Base-by-base conservation (phyloP, 30 jellyfish, hydroid and myxozoan species). In the Pseudorhiza aurosa region DNA sequence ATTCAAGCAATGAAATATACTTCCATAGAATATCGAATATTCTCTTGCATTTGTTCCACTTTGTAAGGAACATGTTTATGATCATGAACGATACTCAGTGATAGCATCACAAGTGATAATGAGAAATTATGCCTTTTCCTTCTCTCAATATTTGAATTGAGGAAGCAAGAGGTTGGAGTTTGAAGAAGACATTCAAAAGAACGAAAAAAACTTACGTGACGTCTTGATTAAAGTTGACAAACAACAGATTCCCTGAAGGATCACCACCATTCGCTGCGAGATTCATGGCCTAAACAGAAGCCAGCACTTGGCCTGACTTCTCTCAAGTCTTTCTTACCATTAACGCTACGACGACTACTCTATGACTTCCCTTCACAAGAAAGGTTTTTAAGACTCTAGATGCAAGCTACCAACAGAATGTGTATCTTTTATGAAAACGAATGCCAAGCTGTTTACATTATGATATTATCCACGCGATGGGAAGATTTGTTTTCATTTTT, bases 251-350 rank as follows among this genome's bases (percentile, higher is more conserved):
- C 55, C 98, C 98, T 24, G 96, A 55, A 51, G 98, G 98, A 69
- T 92, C 96, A 8, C 97, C 96, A 71, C 98, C 98, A 92, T 92
- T 92, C 24, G 98, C 98, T 36, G 98, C 96, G 33, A 92, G 94
- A 85, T 92, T 92, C 98, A 92, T 92, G 64, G 79, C 35, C 39
- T 3, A 63, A 26, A 2, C 1, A 11, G 69, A 8, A 53, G 67
- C 67, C 67, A 53, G 24, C 7, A 39, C 67, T 53, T 53, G 67
- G 67, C 67, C 67, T 53, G 24, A 1, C n/a, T 19, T 53, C n/a
- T 19, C 67, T 22, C 19, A 53, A 7, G 5, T 17, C 14, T 14
- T n/a, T 14, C 67, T 4, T n/a, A 53, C 19, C 67, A 53, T 53
- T n/a, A 53, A 53, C 4, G 36, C 12, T 53, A 2, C 8, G 4